Evolutionary conservation across 2,113 vertebrate genomes (phyloP).

Genomic region (Nasalis larvatus): DNA sequence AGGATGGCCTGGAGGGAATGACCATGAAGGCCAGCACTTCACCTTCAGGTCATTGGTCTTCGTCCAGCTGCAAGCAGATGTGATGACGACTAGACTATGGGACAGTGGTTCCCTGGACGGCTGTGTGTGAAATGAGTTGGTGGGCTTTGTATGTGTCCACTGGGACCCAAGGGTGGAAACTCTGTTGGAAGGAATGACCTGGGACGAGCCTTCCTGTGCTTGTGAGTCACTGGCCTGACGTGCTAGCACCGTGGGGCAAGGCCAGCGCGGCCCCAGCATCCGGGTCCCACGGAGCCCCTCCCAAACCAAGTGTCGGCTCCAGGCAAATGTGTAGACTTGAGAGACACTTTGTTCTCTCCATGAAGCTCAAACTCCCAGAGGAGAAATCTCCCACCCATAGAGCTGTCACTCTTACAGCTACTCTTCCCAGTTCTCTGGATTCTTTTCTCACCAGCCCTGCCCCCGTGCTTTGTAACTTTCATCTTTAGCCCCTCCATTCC

Average conservation of each 20-base stretch:
- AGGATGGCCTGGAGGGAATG: background rate
- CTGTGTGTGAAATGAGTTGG: background rate
- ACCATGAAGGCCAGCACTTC: background rate
- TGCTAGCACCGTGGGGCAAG: no score
- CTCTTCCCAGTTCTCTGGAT: background rate
- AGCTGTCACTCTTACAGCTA: background rate
- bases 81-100: constrained; percentile 46
- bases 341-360: no score
- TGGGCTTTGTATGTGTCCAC: background rate
- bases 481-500: background rate
- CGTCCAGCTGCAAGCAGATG: constrained; percentile 58
- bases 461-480: background rate
- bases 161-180: background rate
- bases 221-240: constrained; percentile 23
- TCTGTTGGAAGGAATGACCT: background rate
- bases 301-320: background rate
- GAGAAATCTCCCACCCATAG: background rate
- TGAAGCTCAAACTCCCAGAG: background rate
- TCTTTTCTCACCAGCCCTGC: background rate
- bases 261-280: background rate
- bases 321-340: background rate
- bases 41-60: constrained; percentile 27
- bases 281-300: background rate
- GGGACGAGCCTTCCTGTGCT: background rate
- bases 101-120: constrained; percentile 16